Percentiles rank a stretch among this genome's conserved stretches.
phyloP scores from a whole-genome alignment of 1,140 invertebrate species.

The Antheraea mylitta region DNA sequence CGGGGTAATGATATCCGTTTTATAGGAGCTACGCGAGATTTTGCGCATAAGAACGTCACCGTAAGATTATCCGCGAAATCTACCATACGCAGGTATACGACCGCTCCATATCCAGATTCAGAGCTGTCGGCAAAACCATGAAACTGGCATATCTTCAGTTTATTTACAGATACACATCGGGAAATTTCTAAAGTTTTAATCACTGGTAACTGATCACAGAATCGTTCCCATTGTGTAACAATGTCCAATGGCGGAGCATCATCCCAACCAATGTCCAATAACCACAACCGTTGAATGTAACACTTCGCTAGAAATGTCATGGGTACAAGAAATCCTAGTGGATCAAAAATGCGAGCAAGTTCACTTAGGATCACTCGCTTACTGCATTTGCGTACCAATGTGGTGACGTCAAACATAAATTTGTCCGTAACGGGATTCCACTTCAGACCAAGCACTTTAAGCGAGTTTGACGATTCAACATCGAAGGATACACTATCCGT shows the following conservation, averaged over 20 bases:
- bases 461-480: neutral
- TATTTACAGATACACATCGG: neutral
- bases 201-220: neutral
- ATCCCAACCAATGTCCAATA: slow-evolving; percentile 17
- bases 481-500: neutral
- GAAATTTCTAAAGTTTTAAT: neutral
- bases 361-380: slow-evolving; percentile 9
- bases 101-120: neutral
- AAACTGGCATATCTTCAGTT: neutral
- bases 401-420: neutral
- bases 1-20: neutral
- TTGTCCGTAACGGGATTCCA: neutral
- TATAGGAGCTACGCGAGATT: neutral
- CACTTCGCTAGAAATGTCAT: slow-evolving; percentile 20
- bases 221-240: neutral
- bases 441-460: neutral
- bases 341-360: slow-evolving; percentile 17
- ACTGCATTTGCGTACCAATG: neutral
- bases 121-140: slow-evolving; percentile 22
- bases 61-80: neutral
- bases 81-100: neutral
- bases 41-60: neutral
- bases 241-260: slow-evolving; percentile 18
- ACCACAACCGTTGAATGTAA: slow-evolving; percentile 23
- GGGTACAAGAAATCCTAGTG: slow-evolving; percentile 22